phyloP scores from a whole-genome alignment of 2,888 invertebrate genomes.

The Auanema freiburgensis region DNA sequence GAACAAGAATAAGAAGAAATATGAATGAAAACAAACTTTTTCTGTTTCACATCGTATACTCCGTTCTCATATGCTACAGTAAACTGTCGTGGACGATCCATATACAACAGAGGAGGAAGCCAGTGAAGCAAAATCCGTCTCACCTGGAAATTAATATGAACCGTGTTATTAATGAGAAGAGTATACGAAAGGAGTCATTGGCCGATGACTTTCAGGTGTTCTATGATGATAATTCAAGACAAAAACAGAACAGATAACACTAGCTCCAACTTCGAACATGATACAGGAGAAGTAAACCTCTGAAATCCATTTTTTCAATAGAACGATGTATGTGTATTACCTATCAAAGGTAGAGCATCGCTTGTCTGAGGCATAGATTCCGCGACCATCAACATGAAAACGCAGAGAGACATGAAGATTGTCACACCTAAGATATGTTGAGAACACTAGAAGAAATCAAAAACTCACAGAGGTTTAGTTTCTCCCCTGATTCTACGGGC shows the following conservation, averaged over 20 bases:
- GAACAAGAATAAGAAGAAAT: too few species aligned
- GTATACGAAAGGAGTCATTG: constrained; percentile 56
- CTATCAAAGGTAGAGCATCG: constrained; percentile 91
- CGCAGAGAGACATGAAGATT: constrained; percentile 83
- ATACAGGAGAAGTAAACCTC: constrained; percentile 63
- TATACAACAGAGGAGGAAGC: constrained; percentile 54
- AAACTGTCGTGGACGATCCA: constrained; percentile 53
- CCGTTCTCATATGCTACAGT: neutral
- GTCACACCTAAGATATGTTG: constrained; percentile 55
- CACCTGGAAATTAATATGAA: constrained; percentile 42
- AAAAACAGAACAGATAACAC: constrained; percentile 64
- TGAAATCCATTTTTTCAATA: constrained; percentile 22
- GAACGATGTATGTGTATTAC: constrained; percentile 17
- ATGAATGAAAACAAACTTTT: constrained; percentile 3
- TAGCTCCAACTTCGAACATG: constrained; percentile 62
- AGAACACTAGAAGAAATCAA: neutral
- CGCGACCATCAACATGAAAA: constrained; percentile 95
- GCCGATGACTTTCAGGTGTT: constrained; percentile 58
- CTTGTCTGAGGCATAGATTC: constrained; percentile 98
- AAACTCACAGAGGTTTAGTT: constrained; percentile 85
- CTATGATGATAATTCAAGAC: constrained; percentile 72
- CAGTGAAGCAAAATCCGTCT: constrained; percentile 53
- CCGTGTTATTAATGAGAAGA: constrained; percentile 4
- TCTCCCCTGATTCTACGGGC: constrained; percentile 98
- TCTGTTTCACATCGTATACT: constrained; percentile 14